Base-by-base conservation (phyloP, 2,888 invertebrate genomes). In the Pocota personata region DNA sequence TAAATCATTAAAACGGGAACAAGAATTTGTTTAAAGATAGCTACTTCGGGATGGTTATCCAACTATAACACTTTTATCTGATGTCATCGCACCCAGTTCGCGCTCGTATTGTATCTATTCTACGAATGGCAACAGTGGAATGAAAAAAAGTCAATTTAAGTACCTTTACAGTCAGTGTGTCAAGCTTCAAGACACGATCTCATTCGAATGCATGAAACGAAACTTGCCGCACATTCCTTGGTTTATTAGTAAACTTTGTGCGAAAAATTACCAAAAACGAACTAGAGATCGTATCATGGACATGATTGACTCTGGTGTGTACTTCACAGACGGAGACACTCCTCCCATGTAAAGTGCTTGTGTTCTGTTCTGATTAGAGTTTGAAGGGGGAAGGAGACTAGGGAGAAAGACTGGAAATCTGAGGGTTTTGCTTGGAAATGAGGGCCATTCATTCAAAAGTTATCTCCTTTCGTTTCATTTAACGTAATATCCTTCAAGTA, bases 1-100 rank as follows among this genome's bases (percentile, higher is more conserved):
- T 75, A 75, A 75, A 75, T 82, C 69, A 75, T 82, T 62, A 55
- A 75, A 75, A 67, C 58, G 80, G 80, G 80, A 75, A 75, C 37
- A 62, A 30, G 43, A 55, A 60, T 72, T 27, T 55, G 14, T 40
- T 60, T 24, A 10, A 21, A 67, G 52, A 37, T 37, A 50, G 27
- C 12, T 48, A 35, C 35, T 24, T 62, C 30, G 64, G 48, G 48
- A 48, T 19, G 30, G 64, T 48, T 64, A 64, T 48, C 46, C 64
- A 64, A 64, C 30, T 48, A 30, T 27, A 48, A 48, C 50, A 37
- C 66, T 66, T 35, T 24, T 46, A 30, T 67, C 66, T 71, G 71
- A 71, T 71, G 71, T 71, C 71, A 71, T 71, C 71, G 57, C 71
- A 71, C 71, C 57, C 71, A 46, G 57, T 57, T 57, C 21, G 35